A percentile compares a stretch with the other conserved stretches of the same genome.
Evolutionary conservation across 2,113 vertebrate species (phyloP).

Genomic region (Sinocyclocheilus rhinocerous): DNA sequence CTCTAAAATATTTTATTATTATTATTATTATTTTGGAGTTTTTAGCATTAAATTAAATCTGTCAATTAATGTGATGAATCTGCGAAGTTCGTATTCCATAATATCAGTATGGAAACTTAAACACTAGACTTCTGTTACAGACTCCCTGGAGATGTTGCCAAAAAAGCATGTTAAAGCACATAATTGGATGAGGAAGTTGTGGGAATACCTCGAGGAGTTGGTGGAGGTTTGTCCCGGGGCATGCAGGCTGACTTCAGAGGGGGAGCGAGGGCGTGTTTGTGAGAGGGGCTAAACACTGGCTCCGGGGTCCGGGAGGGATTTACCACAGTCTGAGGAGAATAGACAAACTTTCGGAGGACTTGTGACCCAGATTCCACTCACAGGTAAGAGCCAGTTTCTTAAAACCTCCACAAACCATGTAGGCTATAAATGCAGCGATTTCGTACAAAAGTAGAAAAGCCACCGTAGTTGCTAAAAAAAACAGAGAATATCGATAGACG

Average conservation of each 20-base stretch:
- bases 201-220: background rate
- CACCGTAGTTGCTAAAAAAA: background rate
- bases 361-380: conserved; percentile 36
- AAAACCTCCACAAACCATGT: background rate
- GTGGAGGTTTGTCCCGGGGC: background rate
- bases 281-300: background rate
- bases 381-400: conserved; percentile 56
- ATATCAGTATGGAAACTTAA: background rate
- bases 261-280: conserved; percentile 36
- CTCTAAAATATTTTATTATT: background rate
- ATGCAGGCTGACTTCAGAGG: background rate
- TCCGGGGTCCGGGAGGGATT: background rate
- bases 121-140: background rate
- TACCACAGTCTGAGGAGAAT: conserved; percentile 38
- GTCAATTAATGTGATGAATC: background rate
- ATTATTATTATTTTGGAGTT: too few relatives aligned
- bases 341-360: background rate
- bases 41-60: too few relatives aligned
- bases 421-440: background rate
- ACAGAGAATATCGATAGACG: too few relatives aligned
- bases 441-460: background rate
- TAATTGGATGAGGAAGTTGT: background rate
- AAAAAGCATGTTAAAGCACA: background rate
- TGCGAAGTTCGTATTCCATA: background rate
- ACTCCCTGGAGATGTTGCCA: background rate